Evolutionary conservation across 1,140 invertebrate species (phyloP).

Genomic region (Penaeus japonicus): DNA sequence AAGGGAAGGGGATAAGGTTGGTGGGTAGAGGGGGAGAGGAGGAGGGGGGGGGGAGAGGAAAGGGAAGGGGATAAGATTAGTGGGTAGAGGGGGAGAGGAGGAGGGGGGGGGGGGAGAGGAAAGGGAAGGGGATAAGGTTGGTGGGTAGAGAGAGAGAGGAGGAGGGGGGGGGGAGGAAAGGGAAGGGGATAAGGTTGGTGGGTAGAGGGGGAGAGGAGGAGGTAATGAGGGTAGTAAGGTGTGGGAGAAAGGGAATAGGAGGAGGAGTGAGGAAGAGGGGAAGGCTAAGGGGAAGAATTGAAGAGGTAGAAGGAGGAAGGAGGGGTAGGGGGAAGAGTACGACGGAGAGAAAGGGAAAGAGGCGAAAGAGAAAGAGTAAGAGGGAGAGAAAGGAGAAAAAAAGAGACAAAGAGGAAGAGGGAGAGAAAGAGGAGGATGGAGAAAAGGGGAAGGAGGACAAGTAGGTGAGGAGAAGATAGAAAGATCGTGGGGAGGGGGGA

Average conservation of each 20-base stretch:
- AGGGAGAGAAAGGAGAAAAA: neutral
- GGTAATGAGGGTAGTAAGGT: neutral
- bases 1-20: too few relatives aligned
- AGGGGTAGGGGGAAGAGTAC: neutral
- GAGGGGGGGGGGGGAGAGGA: too few relatives aligned
- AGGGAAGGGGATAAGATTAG: too few relatives aligned
- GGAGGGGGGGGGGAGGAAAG: neutral
- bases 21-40: too few relatives aligned
- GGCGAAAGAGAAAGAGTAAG: neutral
- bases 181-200: neutral
- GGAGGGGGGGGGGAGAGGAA: too few relatives aligned
- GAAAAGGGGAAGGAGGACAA: neutral
- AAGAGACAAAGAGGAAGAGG: neutral
- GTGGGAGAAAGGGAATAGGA: neutral
- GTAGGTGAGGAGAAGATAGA: neutral
- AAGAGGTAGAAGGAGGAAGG: neutral
- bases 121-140: too few relatives aligned
- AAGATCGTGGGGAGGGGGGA: neutral
- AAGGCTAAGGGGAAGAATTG: too few relatives aligned
- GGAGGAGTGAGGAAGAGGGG: neutral
- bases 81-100: neutral
- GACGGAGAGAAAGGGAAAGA: too few relatives aligned
- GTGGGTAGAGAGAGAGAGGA: neutral
- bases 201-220: neutral
- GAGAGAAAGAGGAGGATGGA: neutral